A percentile compares a stretch with the other conserved stretches of the same genome.
Evolutionary conservation across 1,140 invertebrate genomes (phyloP).

Genomic region (Steinernema feltiae): DNA sequence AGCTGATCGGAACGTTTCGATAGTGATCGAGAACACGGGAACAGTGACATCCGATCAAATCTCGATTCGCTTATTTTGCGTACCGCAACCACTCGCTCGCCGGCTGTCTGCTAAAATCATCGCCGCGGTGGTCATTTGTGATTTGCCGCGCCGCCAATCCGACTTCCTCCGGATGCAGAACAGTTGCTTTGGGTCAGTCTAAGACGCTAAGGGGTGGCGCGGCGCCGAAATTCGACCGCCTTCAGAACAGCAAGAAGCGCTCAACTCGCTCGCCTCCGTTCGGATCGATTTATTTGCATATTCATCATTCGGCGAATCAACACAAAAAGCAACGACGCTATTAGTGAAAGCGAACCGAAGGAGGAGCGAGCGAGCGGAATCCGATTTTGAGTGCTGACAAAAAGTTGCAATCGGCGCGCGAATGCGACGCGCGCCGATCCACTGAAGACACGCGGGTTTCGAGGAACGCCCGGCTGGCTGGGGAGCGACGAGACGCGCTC

Average conservation of each 20-base stretch:
- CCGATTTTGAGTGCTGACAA: background rate
- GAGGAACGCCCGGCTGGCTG: background rate
- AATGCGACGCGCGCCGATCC: background rate
- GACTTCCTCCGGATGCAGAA: background rate
- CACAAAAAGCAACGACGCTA: slow-evolving; percentile 6
- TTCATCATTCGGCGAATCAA: slow-evolving; percentile 2
- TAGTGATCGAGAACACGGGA: slow-evolving; percentile 2
- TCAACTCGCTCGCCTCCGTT: background rate
- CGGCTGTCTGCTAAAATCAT: background rate
- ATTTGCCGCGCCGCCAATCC: too few relatives aligned
- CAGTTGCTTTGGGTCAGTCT: background rate
- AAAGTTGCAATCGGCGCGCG: background rate
- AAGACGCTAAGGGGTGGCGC: background rate
- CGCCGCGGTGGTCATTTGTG: background rate
- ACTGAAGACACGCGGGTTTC: background rate
- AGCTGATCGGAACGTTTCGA: slow-evolving; percentile 6
- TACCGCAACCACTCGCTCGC: background rate
- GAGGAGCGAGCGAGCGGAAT: background rate
- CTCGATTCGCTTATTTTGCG: background rate
- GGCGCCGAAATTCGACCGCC: background rate
- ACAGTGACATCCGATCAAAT: background rate
- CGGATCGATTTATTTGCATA: slow-evolving; percentile 8
- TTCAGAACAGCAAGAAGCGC: background rate
- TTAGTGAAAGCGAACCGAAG: slow-evolving; percentile 15
- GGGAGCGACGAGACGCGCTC: too few relatives aligned